Evolutionary conservation across 1,140 invertebrate genomes (phyloP), one percentile per base, ranked within the genome.

Genomic region (Drosophila gunungcola): DNA sequence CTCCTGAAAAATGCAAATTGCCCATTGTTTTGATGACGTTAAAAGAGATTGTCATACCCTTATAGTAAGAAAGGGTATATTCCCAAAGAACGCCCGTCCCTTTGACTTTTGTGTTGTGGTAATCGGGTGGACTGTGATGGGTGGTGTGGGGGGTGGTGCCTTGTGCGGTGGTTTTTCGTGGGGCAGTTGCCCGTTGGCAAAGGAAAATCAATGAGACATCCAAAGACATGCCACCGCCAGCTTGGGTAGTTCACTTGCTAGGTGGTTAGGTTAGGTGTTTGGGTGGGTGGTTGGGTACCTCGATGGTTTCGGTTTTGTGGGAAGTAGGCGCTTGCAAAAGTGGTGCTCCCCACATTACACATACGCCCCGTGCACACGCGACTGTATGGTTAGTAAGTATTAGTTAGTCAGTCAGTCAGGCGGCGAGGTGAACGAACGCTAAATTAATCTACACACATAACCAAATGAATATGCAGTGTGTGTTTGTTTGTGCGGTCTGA

Each of bases 351-450:
- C 53, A 67, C 62, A 77, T 77, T 77, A 77, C 73, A 77, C 73
- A 77, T 77, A 77, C 73, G 73, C 62, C 73, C 73, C 73, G 63
- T 76, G 54, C 25, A 56, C 61, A 52, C 62, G 52, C 45, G n/a
- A 61, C 39, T 62, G 68, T 73, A 53, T 48, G 34, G 34, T 25
- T 64, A 43, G 39, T 67, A 39, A 27, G 27, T 69, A 46, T 69
- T 69, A 68, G 67, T 69, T 55, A 70, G 67, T 70, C 43, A 63
- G 57, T 74, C 39, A 73, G 76, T 58, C 42, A 73, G 67, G 55
- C 60, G 61, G 49, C 73, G 61, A 53, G 83, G 83, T 88, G 83
- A 88, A 88, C 73, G 83, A 41, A 83, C 83, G 72, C 61, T 89
- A 83, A 88, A 88, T 88, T 73, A 69, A 78, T 70, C 72, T 52